Conservation (phyloP, 2,113 vertebrate genomes). For the Pimephales promelas region DNA sequence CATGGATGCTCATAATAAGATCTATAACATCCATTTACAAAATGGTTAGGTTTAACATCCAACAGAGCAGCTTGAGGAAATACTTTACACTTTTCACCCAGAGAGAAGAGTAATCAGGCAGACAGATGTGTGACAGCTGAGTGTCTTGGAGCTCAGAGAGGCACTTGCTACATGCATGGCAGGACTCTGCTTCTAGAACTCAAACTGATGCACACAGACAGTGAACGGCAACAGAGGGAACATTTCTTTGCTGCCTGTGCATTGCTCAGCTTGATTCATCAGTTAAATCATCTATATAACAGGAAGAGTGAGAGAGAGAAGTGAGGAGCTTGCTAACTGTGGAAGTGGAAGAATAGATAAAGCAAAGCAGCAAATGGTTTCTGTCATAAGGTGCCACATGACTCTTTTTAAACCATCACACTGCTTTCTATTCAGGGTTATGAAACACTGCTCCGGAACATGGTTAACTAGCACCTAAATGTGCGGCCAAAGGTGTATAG, state of each 20-base stretch:
- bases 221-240: constrained; percentile 3
- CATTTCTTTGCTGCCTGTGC: constrained; percentile 2
- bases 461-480: background rate
- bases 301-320: background rate
- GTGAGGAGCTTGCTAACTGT: background rate
- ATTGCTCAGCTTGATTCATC: constrained; percentile 23
- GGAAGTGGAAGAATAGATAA: background rate
- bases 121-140: constrained; percentile 37
- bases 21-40: constrained; percentile 2
- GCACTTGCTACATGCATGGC: constrained; percentile 29
- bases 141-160: constrained; percentile 20
- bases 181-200: constrained; percentile 10
- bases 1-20: background rate
- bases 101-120: constrained; percentile 1
- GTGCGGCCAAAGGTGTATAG: background rate
- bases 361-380: background rate
- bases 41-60: background rate
- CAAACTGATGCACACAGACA: constrained; percentile 18
- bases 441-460: background rate
- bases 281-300: constrained; percentile 37
- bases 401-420: background rate
- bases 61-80: background rate
- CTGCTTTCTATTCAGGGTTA: background rate
- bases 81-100: constrained; percentile 6
- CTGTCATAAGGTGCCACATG: background rate